These are phyloP conservation scores for Aethes cnicana DNA, from an alignment of 2,888 invertebrate species.

Conservation along the genomic window DNA sequence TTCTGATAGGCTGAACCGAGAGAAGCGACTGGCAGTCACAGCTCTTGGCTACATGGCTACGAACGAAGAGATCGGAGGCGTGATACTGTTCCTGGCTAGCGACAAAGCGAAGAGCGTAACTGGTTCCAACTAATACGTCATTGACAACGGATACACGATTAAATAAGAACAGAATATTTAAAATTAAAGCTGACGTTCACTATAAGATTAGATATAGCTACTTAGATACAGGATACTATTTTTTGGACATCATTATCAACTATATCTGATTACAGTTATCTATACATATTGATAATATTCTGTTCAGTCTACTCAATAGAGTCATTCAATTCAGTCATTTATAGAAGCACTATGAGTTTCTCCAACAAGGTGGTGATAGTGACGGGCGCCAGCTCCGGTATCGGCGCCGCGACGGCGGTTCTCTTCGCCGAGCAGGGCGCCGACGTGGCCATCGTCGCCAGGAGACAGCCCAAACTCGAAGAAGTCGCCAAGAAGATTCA, in stretches of 20 bases:
- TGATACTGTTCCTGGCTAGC: conserved; percentile 20
- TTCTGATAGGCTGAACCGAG: neutral
- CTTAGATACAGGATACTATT: too few relatives aligned
- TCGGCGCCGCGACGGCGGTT: conserved; percentile 52
- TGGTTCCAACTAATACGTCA: conserved; percentile 24
- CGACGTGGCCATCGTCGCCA: conserved; percentile 44
- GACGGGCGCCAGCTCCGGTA: conserved; percentile 56
- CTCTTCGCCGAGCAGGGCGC: conserved; percentile 48
- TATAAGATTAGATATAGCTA: too few relatives aligned
- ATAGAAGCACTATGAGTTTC: too few relatives aligned
- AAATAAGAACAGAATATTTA: too few relatives aligned
- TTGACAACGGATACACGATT: conserved; percentile 16
- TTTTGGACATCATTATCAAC: too few relatives aligned
- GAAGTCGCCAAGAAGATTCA: conserved; percentile 38
- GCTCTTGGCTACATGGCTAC: conserved; percentile 14
- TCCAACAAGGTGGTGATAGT: conserved; percentile 48
- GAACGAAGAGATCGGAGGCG: conserved; percentile 14
- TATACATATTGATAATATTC: too few relatives aligned
- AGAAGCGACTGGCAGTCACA: neutral
- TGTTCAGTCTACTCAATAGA: too few relatives aligned
- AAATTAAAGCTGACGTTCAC: too few relatives aligned
- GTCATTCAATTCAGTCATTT: too few relatives aligned
- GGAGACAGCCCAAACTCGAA: conserved; percentile 42
- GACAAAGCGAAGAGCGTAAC: conserved; percentile 27
- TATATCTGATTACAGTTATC: too few relatives aligned